Percentiles rank a stretch among this genome's conserved stretches.
These are phyloP conservation scores for Zophobas atratus DNA, from an alignment of 1,140 invertebrate species.

Conservation along the genomic window DNA sequence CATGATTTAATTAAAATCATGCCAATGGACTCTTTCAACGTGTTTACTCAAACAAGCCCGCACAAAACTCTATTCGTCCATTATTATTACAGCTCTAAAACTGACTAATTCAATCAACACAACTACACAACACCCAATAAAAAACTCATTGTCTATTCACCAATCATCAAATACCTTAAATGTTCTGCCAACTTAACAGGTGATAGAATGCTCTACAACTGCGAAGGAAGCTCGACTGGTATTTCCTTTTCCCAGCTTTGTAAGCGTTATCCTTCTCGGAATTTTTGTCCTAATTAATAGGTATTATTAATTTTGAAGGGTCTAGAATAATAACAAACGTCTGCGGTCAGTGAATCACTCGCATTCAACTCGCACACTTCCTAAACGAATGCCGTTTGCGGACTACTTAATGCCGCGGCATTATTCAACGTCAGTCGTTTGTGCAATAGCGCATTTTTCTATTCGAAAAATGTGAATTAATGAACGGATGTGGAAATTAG, in stretches of 20 bases:
- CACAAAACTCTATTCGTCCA: too few species aligned
- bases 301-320: constrained; percentile 34
- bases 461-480: constrained; percentile 12
- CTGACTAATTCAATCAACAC: too few species aligned
- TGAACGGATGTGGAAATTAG: constrained; percentile 46
- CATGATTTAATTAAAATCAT: too few species aligned
- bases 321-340: constrained; percentile 26
- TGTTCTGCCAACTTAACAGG: too few species aligned
- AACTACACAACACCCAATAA: too few species aligned
- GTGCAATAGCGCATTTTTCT: constrained; percentile 9
- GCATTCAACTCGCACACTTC: constrained; percentile 2
- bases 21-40: too few species aligned
- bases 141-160: too few species aligned
- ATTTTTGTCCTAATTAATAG: constrained; percentile 39
- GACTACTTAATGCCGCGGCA: constrained; percentile 30
- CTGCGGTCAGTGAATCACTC: constrained; percentile 41
- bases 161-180: too few species aligned
- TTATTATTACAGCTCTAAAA: too few species aligned
- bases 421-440: constrained; percentile 36
- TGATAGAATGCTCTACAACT: too few species aligned
- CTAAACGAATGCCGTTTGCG: constrained; percentile 37
- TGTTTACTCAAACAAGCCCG: too few species aligned
- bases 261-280: constrained; percentile 4
- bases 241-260: constrained; percentile 22
- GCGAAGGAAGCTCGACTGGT: neutral